These are phyloP conservation scores for Drosophila takahashii DNA, from an alignment of 1,140 invertebrate genomes.

Conservation along the genomic window DNA sequence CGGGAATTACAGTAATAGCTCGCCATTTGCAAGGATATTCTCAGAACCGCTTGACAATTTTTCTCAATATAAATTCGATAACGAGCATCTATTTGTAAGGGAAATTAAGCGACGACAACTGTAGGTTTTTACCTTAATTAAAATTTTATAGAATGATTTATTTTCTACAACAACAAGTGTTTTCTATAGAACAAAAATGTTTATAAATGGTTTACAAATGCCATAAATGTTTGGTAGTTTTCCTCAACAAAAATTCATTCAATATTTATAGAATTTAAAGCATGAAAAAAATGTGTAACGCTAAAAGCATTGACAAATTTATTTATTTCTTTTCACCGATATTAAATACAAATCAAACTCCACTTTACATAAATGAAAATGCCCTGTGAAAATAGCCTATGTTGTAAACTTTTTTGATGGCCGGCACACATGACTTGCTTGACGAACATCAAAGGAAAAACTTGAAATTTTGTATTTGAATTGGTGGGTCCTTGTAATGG, in stretches of 20 bases:
- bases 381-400: background rate
- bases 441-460: conserved; percentile 46
- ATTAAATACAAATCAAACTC: background rate
- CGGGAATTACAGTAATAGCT: conserved; percentile 28
- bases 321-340: background rate
- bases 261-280: background rate
- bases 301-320: background rate
- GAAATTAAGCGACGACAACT: background rate
- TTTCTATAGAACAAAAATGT: too few species aligned
- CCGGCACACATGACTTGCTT: conserved; percentile 25
- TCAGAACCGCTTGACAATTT: conserved; percentile 20
- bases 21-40: conserved; percentile 34
- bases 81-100: background rate
- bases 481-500: conserved; percentile 24
- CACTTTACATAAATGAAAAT: conserved; percentile 16
- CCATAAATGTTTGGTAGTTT: too few species aligned
- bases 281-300: background rate
- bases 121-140: background rate
- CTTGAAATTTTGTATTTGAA: conserved; percentile 28
- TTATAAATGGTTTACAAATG: too few species aligned
- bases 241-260: too few species aligned
- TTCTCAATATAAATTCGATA: conserved; percentile 6
- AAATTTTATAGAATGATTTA: background rate
- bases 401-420: conserved; percentile 7
- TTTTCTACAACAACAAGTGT: too few species aligned